These are phyloP conservation scores for Theretra japonica DNA, from an alignment of 2,888 invertebrate species.

Conservation along the genomic window DNA sequence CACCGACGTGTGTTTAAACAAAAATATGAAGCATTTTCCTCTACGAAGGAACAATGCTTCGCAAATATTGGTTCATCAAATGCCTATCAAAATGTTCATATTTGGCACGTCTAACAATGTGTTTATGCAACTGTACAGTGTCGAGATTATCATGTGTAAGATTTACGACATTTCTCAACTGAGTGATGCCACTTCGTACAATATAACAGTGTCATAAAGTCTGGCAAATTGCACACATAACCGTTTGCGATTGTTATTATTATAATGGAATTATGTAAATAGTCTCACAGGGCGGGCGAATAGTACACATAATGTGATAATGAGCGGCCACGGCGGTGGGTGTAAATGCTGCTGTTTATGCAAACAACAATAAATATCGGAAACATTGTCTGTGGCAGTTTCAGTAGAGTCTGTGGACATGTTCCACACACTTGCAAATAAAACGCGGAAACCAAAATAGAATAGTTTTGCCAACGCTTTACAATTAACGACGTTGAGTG, in stretches of 20 bases:
- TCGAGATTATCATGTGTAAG: constrained; percentile 6
- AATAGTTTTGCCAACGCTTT: constrained; percentile 46
- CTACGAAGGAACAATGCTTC: neutral
- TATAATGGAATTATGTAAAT: constrained; percentile 1
- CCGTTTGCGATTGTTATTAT: constrained; percentile 15
- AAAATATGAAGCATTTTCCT: constrained; percentile 13
- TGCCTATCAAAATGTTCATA: constrained; percentile 31
- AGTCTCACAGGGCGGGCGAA: neutral
- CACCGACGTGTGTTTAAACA: constrained; percentile 1
- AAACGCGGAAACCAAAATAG: constrained; percentile 40
- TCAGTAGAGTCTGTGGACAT: constrained; percentile 21
- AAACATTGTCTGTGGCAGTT: constrained; percentile 20
- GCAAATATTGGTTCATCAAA: neutral
- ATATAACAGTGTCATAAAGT: constrained; percentile 19
- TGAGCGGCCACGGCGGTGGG: neutral
- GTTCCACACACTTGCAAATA: constrained; percentile 35
- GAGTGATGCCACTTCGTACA: constrained; percentile 1
- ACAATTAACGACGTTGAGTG: constrained; percentile 48
- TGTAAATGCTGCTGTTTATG: constrained; percentile 16
- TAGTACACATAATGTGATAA: neutral
- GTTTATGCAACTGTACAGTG: neutral
- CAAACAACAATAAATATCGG: constrained; percentile 23
- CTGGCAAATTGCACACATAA: constrained; percentile 10
- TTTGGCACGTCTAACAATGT: constrained; percentile 17
- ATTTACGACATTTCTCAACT: constrained; percentile 1